Base-by-base conservation (phyloP, 2,888 invertebrate species). In the Tetranychus piercei region DNA sequence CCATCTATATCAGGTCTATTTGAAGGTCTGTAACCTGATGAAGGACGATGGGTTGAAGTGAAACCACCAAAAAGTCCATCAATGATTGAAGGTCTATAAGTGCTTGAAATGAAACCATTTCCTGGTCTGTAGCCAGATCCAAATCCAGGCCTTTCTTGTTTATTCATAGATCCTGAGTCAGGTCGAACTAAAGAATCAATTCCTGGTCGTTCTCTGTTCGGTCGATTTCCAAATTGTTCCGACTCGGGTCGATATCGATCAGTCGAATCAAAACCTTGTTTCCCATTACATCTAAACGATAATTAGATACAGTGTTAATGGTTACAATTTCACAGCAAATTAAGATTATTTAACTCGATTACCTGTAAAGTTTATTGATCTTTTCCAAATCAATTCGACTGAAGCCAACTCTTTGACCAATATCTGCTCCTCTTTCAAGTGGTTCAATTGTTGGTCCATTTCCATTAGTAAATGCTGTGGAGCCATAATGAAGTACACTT, bases 401-500 rank as follows among this genome's bases (percentile, higher is more conserved):
- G 75, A 83, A 81, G 18, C 80, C 81, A 7, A 78, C 76, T 18
- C 82, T 75, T 76, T 83, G 82, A 1, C 83, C 83, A 66, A 83
- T 80, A 67, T 79, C 74, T 6, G 77, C 78, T 44, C 79, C 79
- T 5, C 78, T 76, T 79, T 83, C 86, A 81, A 84, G 81, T 0
- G 89, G 86, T 70, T 87, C 84, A 72, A 89, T 89, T 0, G 89
- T 89, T 71, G 83, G 84, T 6, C 79, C 75, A 78, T 86, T 83
- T 43, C 76, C 88, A 79, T 85, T 87, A 0, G 88, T 87, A 80
- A 90, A 90, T 0, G 89, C 89, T 44, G 82, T 83, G 44, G 84
- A 84, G 70, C 87, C 86, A 79, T 90, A 90, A 80, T 90, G 90
- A 88, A 90, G 88, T 1, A 90, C 86, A 79, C 89, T 89, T 9